Evolutionary conservation across 2,113 vertebrate genomes (phyloP).

Genomic region (Meles meles): DNA sequence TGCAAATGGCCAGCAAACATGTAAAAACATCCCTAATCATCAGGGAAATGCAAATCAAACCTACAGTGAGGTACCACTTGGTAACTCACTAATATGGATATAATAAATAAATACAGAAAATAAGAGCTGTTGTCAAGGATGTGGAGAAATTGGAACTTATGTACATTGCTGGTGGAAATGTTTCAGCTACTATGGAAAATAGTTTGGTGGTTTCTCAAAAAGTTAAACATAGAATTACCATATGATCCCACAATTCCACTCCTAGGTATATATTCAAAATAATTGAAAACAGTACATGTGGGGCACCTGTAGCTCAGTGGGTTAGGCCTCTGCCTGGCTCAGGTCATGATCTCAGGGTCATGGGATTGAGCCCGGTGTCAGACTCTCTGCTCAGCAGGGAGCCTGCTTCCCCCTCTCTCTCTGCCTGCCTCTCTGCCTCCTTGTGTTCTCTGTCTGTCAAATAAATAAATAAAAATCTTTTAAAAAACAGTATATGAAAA

Average conservation of each 20-base stretch:
- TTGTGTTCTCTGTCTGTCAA: no score
- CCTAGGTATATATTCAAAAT: not conserved
- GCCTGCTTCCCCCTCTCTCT: no score
- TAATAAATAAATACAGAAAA: conserved; percentile 36
- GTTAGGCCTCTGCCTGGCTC: no score
- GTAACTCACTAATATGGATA: not conserved
- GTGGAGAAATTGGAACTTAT: not conserved
- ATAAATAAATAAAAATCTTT: no score
- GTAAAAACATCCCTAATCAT: conserved; percentile 2
- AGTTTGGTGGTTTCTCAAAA: not conserved
- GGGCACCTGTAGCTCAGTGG: no score
- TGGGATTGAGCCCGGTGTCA: no score
- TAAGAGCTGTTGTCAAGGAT: not conserved
- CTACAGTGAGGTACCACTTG: not conserved
- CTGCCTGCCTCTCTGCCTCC: no score
- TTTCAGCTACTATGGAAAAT: not conserved
- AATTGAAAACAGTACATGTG: not conserved
- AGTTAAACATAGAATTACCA: not conserved
- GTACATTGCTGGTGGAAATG: not conserved
- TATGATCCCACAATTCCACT: not conserved
- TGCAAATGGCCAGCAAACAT: not conserved
- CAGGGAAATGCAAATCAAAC: conserved; percentile 25
- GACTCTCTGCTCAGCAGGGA: no score
- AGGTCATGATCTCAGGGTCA: no score
- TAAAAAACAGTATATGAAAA: not conserved